These are phyloP conservation scores for Exephanes ischioxanthus DNA, from an alignment of 2,888 invertebrate genomes.

Conservation along the genomic window DNA sequence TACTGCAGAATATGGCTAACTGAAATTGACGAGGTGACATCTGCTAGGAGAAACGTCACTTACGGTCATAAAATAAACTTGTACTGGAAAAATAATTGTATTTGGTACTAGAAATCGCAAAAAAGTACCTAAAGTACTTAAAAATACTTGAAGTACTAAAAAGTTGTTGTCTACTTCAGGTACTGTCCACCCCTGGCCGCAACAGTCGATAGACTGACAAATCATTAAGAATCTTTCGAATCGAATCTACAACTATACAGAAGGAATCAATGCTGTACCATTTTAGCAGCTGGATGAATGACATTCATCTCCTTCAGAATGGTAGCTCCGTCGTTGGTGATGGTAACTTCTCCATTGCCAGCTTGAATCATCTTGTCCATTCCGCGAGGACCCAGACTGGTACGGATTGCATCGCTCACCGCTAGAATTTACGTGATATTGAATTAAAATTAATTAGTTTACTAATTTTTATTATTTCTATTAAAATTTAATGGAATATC, in stretches of 20 bases:
- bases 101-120: no score
- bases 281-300: conserved; percentile 99
- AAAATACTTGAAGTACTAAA: no score
- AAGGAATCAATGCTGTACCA: conserved; percentile 88
- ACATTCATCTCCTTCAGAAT: conserved; percentile 99
- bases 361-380: conserved; percentile 99
- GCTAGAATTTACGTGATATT: conserved; percentile 88
- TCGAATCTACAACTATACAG: background rate
- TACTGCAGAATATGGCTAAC: no score
- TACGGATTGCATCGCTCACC: conserved; percentile 99
- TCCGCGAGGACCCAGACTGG: conserved; percentile 98
- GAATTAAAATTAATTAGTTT: background rate
- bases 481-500: background rate
- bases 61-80: no score
- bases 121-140: no score
- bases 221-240: background rate
- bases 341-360: conserved; percentile 98
- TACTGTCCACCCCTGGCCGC: no score
- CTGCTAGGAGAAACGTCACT: no score
- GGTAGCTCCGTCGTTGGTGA: conserved; percentile 99
- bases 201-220: background rate
- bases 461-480: background rate
- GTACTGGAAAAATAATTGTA: no score
- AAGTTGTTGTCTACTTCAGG: no score
- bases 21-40: no score